Base-by-base conservation (phyloP, 2,888 invertebrate species). In the Augiades crinisus region DNA sequence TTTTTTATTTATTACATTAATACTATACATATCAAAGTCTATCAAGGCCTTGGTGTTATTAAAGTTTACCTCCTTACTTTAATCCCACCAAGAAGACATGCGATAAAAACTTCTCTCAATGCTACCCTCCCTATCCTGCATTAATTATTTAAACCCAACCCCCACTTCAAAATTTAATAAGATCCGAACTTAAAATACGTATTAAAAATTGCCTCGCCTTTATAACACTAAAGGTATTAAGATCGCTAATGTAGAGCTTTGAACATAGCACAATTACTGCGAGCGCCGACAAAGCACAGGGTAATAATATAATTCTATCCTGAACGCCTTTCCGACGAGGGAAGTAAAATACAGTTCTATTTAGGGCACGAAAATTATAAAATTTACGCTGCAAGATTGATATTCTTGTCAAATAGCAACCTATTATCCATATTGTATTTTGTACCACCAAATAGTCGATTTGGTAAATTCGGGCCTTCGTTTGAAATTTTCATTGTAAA, bases 181-280 rank as follows among this genome's bases (percentile, higher is more conserved):
- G n/a, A n/a, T n/a, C n/a, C n/a, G 24, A 10, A 27, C 10, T 3
- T 10, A 27, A 27, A n/a, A 19, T 19, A 5, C 27, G 10, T 24
- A 7, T 14, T 43, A 30, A 43, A 36, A 37, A 27, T 37, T 19
- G 13, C 13, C 30, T 37, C 27, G 17, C 37, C 47, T 37, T 27
- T 37, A 30, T 47, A 47, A 37, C 37, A 24, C 19, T 37, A 30
- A 37, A 27, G 37, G 30, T 30, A 47, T 47, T 47, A 47, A 47
- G 17, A 47, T 47, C 30, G 37, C 47, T 47, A 47, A 47, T 37
- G 47, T 37, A 47, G 13, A 37, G 27, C 47, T 47, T 27, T 30
- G 47, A 47, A 30, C 37, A 47, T 37, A 19, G 37, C 27, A 47
- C 47, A 37, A 47, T 47, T 47, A 47, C 47, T 37, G 27, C 12